Conservation (phyloP, 1,140 invertebrate species). For the Zaprionus taronus region DNA sequence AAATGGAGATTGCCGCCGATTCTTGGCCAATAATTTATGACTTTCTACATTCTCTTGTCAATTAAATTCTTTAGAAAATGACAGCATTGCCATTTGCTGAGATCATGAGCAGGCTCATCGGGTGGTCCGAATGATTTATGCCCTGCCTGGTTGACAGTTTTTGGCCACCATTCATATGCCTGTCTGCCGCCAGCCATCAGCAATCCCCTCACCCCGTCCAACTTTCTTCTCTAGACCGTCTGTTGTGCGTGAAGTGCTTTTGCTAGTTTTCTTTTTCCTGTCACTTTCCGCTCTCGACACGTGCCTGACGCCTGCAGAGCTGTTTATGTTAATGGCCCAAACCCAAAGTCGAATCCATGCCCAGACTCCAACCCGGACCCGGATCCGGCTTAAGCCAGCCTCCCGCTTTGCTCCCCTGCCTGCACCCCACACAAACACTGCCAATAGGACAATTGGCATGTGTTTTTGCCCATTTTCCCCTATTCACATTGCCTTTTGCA, state of each 20-base stretch:
- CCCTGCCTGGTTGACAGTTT: slow-evolving; percentile 55
- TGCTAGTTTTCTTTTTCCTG: slow-evolving; percentile 65
- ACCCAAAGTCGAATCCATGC: slow-evolving; percentile 23
- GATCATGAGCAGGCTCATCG: slow-evolving; percentile 46
- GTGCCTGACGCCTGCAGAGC: slow-evolving; percentile 73
- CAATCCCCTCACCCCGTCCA: neutral
- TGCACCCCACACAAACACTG: neutral
- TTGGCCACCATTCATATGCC: slow-evolving; percentile 45
- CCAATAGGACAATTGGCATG: slow-evolving; percentile 71
- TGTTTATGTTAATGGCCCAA: slow-evolving; percentile 77
- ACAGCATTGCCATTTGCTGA: slow-evolving; percentile 68
- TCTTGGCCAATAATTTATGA: slow-evolving; percentile 70
- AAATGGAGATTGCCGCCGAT: slow-evolving; percentile 17
- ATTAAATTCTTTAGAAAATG: slow-evolving; percentile 82
- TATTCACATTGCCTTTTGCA: slow-evolving; percentile 33
- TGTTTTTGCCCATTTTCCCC: slow-evolving; percentile 61
- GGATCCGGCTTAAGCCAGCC: slow-evolving; percentile 7
- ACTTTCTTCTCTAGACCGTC: neutral
- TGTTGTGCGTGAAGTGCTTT: slow-evolving; percentile 53
- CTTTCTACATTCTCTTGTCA: slow-evolving; percentile 76
- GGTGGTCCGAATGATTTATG: slow-evolving; percentile 71
- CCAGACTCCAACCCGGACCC: neutral
- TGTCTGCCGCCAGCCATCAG: slow-evolving; percentile 11
- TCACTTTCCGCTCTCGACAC: slow-evolving; percentile 50
- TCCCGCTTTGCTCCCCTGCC: neutral